Evolutionary conservation across 2,888 invertebrate species (phyloP).

Genomic region (Hemithea aestivaria): DNA sequence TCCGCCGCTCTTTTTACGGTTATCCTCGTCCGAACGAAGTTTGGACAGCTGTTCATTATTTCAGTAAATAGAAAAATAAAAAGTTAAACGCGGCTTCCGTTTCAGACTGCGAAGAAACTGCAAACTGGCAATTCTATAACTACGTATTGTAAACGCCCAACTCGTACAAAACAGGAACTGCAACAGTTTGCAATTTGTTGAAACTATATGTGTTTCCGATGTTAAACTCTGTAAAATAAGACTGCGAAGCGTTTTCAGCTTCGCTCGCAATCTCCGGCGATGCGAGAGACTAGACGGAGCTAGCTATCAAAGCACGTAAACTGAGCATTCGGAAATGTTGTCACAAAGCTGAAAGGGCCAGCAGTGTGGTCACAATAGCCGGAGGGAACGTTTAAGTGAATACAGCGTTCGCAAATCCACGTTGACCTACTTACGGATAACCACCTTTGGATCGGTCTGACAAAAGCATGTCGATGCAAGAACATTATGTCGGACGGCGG

Average conservation of each 20-base stretch:
- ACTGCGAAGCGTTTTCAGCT: slow-evolving; percentile 17
- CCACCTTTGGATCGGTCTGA: slow-evolving; percentile 66
- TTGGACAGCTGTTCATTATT: slow-evolving; percentile 24
- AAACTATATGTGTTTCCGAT: slow-evolving; percentile 26
- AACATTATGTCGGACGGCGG: slow-evolving; percentile 57
- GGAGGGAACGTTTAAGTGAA: slow-evolving; percentile 43
- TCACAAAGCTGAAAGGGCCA: slow-evolving; percentile 44
- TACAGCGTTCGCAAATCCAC: slow-evolving; percentile 54
- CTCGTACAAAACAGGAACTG: slow-evolving; percentile 25
- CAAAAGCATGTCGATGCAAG: slow-evolving; percentile 70
- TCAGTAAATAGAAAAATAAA: slow-evolving; percentile 19
- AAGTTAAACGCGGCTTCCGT: slow-evolving; percentile 22
- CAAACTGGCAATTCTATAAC: slow-evolving; percentile 20
- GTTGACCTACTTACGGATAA: slow-evolving; percentile 67
- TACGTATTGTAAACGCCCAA: slow-evolving; percentile 9
- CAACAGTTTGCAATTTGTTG: slow-evolving; percentile 25
- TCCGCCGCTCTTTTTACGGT: slow-evolving; percentile 40
- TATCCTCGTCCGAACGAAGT: slow-evolving; percentile 11
- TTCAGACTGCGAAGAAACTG: slow-evolving; percentile 20
- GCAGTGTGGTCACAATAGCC: slow-evolving; percentile 46
- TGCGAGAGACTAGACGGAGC: slow-evolving; percentile 9
- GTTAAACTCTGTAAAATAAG: slow-evolving; percentile 24
- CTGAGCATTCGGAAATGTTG: slow-evolving; percentile 38
- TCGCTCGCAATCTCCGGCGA: slow-evolving; percentile 17
- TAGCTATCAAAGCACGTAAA: slow-evolving; percentile 36